phyloP scores from a whole-genome alignment of 2,888 invertebrate genomes.

The Melinaea marsaeus region DNA sequence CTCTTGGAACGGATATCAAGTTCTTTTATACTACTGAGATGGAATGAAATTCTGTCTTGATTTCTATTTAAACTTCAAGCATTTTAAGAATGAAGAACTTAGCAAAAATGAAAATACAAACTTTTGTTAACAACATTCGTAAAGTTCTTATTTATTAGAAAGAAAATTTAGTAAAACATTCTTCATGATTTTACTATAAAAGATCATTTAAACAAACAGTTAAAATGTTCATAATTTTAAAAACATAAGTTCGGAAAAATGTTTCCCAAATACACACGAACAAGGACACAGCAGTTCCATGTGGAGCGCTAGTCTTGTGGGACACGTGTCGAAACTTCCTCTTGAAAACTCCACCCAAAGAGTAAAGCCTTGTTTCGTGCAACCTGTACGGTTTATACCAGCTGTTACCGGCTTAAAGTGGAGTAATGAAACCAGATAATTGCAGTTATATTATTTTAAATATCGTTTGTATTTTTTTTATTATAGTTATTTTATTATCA shows the following conservation, averaged over 20 bases:
- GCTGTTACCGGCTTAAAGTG: conserved; percentile 22
- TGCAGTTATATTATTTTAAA: conserved; percentile 6
- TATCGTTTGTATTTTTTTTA: not conserved
- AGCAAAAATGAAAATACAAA: not conserved
- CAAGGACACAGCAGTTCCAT: conserved; percentile 23
- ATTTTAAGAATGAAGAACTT: not conserved
- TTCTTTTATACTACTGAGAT: not conserved
- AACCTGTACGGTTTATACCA: conserved; percentile 40
- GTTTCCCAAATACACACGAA: conserved; percentile 19
- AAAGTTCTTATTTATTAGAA: no score
- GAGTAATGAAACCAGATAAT: conserved; percentile 7
- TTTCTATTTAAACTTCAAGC: not conserved
- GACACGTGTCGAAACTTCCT: conserved; percentile 68
- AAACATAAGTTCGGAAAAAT: conserved; percentile 20
- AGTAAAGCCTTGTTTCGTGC: conserved; percentile 61
- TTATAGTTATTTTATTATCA: not conserved
- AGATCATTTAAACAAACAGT: not conserved
- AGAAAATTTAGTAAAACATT: no score
- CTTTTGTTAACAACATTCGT: not conserved
- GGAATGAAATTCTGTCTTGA: not conserved
- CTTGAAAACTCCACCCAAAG: conserved; percentile 61
- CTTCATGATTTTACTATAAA: no score
- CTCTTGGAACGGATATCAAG: not conserved
- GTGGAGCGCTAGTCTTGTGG: conserved; percentile 49
- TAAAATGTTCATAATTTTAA: conserved; percentile 13